phyloP scores from a whole-genome alignment of 2,888 invertebrate genomes.

The Theretra japonica region DNA sequence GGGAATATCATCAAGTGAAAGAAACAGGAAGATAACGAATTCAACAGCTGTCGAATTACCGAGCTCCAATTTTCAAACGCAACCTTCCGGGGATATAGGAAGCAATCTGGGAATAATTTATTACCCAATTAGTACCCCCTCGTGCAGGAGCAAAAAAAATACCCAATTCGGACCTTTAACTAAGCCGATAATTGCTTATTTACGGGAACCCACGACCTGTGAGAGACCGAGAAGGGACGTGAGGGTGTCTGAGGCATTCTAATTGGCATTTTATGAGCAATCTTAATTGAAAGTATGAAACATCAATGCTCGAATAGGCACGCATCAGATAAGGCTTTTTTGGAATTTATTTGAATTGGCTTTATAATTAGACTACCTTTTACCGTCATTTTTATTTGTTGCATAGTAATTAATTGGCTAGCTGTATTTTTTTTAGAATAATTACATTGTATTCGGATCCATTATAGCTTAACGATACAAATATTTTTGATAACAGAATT shows the following conservation, averaged over 20 bases:
- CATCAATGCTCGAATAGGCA: constrained; percentile 9
- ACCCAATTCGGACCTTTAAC: constrained; percentile 58
- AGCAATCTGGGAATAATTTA: constrained; percentile 67
- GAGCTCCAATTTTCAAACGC: constrained; percentile 48
- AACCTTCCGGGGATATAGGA: constrained; percentile 52
- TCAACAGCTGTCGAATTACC: constrained; percentile 51
- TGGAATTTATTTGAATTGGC: background rate
- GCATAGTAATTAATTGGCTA: too few relatives aligned
- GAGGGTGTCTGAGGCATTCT: constrained; percentile 44
- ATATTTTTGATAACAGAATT: too few relatives aligned
- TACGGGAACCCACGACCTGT: constrained; percentile 47
- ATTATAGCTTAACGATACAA: too few relatives aligned
- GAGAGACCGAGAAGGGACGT: constrained; percentile 40
- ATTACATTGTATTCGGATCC: too few relatives aligned
- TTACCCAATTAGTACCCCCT: constrained; percentile 66
- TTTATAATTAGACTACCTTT: background rate
- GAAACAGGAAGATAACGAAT: constrained; percentile 27
- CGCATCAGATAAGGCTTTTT: background rate
- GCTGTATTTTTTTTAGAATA: too few relatives aligned
- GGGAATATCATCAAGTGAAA: constrained; percentile 34
- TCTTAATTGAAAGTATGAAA: constrained; percentile 48
- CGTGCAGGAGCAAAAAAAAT: constrained; percentile 55
- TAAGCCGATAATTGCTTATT: constrained; percentile 71
- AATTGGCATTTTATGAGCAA: constrained; percentile 47
- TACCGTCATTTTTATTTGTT: background rate